These are phyloP conservation scores for Crotalus viridis DNA, from an alignment of 2,113 vertebrate genomes.

Conservation along the genomic window DNA sequence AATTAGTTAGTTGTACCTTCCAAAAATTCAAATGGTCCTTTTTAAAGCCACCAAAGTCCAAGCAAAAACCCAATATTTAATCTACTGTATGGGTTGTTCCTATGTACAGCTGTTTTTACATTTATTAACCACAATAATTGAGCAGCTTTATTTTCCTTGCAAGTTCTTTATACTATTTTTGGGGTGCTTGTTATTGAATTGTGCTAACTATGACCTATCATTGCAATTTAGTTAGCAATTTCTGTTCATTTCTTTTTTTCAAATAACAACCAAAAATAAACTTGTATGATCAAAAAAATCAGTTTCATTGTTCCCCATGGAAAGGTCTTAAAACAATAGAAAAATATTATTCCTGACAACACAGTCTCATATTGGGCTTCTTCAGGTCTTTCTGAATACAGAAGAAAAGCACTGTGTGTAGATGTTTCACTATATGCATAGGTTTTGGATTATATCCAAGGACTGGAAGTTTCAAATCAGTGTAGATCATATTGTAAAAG, in stretches of 20 bases:
- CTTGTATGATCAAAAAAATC: not conserved
- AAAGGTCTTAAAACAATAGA: not conserved
- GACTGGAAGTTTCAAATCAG: not conserved
- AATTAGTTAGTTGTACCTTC: not conserved
- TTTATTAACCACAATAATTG: not conserved
- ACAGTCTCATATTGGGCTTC: not conserved
- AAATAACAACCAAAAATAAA: conserved; percentile 1
- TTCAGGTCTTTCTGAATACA: not conserved
- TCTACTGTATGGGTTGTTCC: not conserved
- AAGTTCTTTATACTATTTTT: not conserved
- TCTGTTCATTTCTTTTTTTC: not conserved
- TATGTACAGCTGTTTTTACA: not conserved
- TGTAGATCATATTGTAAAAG: not conserved
- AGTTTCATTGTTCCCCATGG: not conserved
- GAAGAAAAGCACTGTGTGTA: not conserved
- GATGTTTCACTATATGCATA: not conserved
- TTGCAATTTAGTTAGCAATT: not conserved
- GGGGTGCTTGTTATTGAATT: not conserved
- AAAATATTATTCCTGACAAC: not conserved
- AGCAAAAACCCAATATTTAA: not conserved
- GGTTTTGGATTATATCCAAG: not conserved
- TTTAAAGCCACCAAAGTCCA: not conserved
- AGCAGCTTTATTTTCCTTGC: not conserved
- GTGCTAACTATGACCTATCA: not conserved
- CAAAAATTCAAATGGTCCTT: not conserved